Conservation (phyloP, 2,888 invertebrate genomes). For the Tetranychus piercei region DNA sequence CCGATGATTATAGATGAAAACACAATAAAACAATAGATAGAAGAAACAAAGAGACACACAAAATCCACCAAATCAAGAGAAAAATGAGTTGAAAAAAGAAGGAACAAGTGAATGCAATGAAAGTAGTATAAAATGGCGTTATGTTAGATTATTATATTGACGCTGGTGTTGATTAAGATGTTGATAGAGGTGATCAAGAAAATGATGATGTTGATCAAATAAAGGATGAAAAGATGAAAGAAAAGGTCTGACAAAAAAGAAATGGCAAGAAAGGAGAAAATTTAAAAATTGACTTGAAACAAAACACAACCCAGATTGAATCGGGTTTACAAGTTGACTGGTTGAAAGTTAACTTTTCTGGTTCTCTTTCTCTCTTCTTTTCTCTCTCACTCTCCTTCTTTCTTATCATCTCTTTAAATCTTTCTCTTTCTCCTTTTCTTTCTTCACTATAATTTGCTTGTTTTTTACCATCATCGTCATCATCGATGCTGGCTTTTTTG, state of each 20-base stretch:
- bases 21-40: too few species aligned
- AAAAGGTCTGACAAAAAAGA: background rate
- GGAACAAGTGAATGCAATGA: too few species aligned
- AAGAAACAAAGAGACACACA: too few species aligned
- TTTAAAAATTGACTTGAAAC: too few species aligned
- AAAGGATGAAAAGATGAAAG: background rate
- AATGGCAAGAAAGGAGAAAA: background rate
- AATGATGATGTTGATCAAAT: background rate
- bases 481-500: too few species aligned
- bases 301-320: too few species aligned
- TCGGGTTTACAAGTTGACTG: too few species aligned
- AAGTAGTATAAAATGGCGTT: too few species aligned
- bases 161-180: background rate
- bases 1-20: too few species aligned
- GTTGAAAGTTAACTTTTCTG: too few species aligned
- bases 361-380: background rate
- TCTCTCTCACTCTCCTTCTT: background rate
- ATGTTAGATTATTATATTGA: background rate
- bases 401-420: background rate
- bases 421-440: background rate
- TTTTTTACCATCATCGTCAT: background rate
- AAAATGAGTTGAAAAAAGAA: too few species aligned
- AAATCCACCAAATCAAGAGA: too few species aligned
- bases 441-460: background rate
- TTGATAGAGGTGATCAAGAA: background rate